Evolutionary conservation across 1,140 invertebrate species (phyloP).

Genomic region (Calliphora vicina): DNA sequence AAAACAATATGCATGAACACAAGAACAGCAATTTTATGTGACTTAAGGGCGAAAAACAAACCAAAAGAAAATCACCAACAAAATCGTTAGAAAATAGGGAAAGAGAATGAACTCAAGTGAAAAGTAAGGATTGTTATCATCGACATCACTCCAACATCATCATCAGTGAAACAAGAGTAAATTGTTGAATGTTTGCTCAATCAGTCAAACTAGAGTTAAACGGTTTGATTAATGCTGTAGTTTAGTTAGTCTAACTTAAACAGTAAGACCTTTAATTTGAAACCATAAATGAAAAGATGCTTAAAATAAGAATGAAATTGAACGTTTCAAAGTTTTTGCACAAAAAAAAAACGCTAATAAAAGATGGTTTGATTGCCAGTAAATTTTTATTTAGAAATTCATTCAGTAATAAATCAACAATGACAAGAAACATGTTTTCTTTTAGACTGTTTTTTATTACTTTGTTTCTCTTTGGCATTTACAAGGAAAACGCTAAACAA

Average conservation of each 20-base stretch:
- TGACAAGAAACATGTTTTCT: not conserved
- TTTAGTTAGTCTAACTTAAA: too few species aligned
- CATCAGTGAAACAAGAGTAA: too few species aligned
- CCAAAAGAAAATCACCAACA: too few species aligned
- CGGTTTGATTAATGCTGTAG: too few species aligned
- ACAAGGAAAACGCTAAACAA: not conserved
- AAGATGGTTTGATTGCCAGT: not conserved
- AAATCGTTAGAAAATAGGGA: not conserved
- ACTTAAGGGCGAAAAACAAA: not conserved
- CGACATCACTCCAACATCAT: too few species aligned
- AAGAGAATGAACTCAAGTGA: not conserved
- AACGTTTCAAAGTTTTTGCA: too few species aligned
- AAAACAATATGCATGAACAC: not conserved
- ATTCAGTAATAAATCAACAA: not conserved
- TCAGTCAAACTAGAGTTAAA: too few species aligned
- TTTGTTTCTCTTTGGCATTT: not conserved
- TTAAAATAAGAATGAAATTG: too few species aligned
- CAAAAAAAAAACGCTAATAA: not conserved
- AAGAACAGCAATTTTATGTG: not conserved
- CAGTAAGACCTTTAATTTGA: too few species aligned
- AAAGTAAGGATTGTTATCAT: not conserved
- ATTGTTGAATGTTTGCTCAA: too few species aligned
- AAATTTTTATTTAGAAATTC: not conserved
- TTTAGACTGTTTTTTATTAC: not conserved
- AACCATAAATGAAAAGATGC: too few species aligned